Conservation (phyloP, 2,888 invertebrate genomes). For the Stenodera caucasica region DNA sequence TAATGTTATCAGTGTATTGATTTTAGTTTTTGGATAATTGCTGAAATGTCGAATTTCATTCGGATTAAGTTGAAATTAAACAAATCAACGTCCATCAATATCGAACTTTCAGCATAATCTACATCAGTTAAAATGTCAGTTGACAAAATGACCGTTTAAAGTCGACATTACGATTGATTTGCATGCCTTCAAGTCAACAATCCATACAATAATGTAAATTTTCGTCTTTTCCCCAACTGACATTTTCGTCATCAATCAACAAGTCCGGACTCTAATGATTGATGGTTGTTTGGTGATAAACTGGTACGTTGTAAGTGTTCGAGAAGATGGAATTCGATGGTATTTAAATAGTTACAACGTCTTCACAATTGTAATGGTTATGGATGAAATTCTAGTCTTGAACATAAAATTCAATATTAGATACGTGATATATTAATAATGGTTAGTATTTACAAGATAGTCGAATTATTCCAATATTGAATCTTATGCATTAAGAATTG, state of each 20-base stretch:
- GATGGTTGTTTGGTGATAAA: background rate
- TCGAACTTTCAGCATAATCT: too few relatives aligned
- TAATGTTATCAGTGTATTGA: too few relatives aligned
- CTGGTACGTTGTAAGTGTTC: background rate
- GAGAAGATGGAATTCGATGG: background rate
- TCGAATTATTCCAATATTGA: too few relatives aligned
- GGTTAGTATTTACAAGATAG: too few relatives aligned
- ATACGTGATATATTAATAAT: too few relatives aligned
- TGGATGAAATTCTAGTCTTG: background rate
- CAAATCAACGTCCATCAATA: too few relatives aligned
- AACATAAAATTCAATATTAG: too few relatives aligned
- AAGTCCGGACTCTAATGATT: background rate
- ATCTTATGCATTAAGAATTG: background rate
- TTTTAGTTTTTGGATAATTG: too few relatives aligned
- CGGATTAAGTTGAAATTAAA: too few relatives aligned
- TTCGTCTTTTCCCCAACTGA: background rate
- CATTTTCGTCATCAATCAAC: background rate
- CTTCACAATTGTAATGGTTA: too few relatives aligned
- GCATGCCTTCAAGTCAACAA: background rate
- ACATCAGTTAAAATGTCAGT: background rate
- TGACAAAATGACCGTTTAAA: background rate
- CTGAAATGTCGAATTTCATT: too few relatives aligned
- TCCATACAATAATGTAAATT: background rate
- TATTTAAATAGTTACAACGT: too few relatives aligned
- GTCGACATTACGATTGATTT: background rate